Evolutionary conservation across 2,797 vertebrate species (phyloP).

Genomic region (Eulemur albifrons): DNA sequence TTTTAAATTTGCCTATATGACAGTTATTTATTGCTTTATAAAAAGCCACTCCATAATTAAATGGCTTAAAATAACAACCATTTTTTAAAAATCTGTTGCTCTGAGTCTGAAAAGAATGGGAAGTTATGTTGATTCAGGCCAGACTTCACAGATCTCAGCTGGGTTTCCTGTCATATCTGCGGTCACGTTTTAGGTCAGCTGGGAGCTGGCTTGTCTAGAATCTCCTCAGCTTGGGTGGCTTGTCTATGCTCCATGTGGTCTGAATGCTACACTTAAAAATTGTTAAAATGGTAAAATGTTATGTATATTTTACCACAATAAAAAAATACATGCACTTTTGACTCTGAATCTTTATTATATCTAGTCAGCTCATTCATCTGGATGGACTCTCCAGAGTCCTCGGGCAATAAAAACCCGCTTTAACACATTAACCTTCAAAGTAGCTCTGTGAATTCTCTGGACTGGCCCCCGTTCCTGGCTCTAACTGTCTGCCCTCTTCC

Average conservation of each 20-base stretch:
- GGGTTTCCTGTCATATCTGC: neutral
- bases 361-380: neutral
- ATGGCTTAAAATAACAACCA: neutral
- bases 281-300: neutral
- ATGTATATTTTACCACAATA: neutral
- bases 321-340: neutral
- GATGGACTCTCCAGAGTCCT: neutral
- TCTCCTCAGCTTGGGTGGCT: neutral
- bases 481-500: neutral
- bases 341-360: neutral
- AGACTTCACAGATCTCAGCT: neutral
- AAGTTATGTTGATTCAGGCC: neutral
- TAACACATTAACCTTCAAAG: neutral
- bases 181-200: neutral
- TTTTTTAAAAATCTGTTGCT: neutral
- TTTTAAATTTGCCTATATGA: neutral
- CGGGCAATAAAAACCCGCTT: neutral
- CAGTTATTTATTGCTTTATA: neutral
- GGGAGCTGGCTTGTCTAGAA: neutral
- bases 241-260: no score
- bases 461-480: neutral
- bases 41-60: neutral
- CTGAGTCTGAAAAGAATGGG: neutral
- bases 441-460: neutral
- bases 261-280: neutral